A percentile compares a stretch with the other conserved stretches of the same genome.
These are phyloP conservation scores for Camelus dromedarius DNA, from an alignment of 2,113 vertebrate species.

Conservation along the genomic window DNA sequence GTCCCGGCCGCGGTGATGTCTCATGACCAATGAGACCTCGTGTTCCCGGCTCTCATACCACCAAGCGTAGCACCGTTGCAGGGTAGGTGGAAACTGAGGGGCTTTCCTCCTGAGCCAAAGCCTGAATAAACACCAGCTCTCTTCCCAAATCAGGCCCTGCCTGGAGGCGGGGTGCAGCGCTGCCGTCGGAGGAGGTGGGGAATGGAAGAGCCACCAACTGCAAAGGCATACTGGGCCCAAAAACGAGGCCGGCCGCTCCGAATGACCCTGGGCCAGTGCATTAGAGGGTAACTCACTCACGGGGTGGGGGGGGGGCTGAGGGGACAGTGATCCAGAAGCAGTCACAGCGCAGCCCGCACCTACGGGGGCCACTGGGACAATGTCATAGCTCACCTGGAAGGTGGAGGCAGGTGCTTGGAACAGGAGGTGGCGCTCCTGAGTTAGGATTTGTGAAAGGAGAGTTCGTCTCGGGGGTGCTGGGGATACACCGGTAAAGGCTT, in stretches of 20 bases:
- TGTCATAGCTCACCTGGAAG: neutral
- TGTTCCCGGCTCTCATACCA: neutral
- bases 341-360: neutral
- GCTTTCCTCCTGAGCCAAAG: neutral
- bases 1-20: neutral
- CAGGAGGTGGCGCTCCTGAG: neutral
- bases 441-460: neutral
- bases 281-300: neutral
- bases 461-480: neutral
- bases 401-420: rapidly evolving
- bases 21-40: neutral
- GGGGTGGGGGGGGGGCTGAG: too few species aligned
- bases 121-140: neutral
- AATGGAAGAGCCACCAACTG: neutral
- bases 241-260: neutral
- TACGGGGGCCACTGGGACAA: neutral
- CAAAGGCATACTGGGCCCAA: neutral
- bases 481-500: neutral
- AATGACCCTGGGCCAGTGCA: too few species aligned
- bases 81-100: neutral
- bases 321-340: neutral
- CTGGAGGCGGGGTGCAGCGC: too few species aligned
- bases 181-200: neutral
- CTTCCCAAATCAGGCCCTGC: neutral
- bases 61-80: neutral